Percentiles rank a stretch among this genome's conserved stretches.
These are phyloP conservation scores for Casuarius casuarius DNA, from an alignment of 2,113 vertebrate genomes.

Conservation along the genomic window DNA sequence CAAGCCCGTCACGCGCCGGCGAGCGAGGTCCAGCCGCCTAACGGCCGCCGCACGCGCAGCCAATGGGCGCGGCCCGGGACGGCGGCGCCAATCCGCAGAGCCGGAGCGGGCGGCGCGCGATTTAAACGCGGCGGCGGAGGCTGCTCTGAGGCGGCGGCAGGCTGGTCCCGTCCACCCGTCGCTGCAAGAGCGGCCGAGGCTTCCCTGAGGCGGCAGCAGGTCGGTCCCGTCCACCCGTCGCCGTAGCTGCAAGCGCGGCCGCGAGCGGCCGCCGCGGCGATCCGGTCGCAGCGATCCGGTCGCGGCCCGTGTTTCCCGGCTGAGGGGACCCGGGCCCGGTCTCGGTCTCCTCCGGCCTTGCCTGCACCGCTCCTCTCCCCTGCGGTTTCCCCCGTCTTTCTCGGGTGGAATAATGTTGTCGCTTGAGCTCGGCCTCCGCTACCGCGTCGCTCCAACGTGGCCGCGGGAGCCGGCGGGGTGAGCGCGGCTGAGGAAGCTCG, in stretches of 20 bases:
- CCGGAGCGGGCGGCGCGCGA: not conserved
- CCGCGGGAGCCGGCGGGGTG: not conserved
- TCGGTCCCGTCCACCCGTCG: too few species aligned
- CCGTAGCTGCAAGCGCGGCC: not conserved
- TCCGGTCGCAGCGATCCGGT: fast-evolving
- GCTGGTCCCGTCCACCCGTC: too few species aligned
- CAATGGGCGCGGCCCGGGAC: not conserved
- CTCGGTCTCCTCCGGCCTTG: not conserved
- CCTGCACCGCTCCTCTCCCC: not conserved
- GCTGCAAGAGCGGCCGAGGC: too few species aligned
- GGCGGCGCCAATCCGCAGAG: not conserved
- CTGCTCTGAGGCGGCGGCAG: fast-evolving
- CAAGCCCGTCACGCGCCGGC: too few species aligned
- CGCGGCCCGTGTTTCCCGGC: not conserved
- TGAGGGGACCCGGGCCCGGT: too few species aligned
- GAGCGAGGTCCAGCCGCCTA: too few species aligned
- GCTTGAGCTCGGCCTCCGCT: too few species aligned
- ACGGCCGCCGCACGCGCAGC: not conserved
- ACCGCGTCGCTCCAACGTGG: fast-evolving
- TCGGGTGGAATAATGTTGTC: too few species aligned
- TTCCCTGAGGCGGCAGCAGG: too few species aligned
- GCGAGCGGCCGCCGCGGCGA: not conserved
- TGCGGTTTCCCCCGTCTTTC: fast-evolving
- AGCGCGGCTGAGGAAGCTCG: not conserved
- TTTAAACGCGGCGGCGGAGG: not conserved